A percentile compares a stretch with the other conserved stretches of the same genome.
phyloP scores from a whole-genome alignment of 2,113 vertebrate species.

The Phylloscopus trochilus region DNA sequence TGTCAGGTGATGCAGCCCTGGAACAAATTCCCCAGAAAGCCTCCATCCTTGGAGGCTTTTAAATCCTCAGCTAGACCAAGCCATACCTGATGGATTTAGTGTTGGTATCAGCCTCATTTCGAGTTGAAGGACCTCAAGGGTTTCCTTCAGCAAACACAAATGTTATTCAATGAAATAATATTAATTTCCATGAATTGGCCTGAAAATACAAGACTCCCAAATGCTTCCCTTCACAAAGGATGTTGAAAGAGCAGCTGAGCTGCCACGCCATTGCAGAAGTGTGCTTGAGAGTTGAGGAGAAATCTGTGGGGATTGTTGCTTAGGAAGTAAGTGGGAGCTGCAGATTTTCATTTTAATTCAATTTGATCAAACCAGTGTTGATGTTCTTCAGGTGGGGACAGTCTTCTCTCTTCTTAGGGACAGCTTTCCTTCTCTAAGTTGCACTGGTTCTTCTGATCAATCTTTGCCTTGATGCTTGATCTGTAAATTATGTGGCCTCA shows the following conservation, averaged over 20 bases:
- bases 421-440: neutral
- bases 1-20: neutral
- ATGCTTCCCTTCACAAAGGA: neutral
- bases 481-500: neutral
- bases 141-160: neutral
- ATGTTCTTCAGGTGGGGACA: neutral
- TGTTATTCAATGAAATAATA: neutral
- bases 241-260: neutral
- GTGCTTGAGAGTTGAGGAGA: neutral
- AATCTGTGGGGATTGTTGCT: neutral
- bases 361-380: neutral
- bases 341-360: neutral
- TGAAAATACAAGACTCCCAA: neutral
- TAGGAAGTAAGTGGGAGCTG: neutral
- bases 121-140: neutral
- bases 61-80: neutral
- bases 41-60: neutral
- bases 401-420: neutral
- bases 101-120: neutral
- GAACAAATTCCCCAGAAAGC: neutral
- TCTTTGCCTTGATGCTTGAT: constrained; percentile 4
- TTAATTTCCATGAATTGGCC: fast-evolving
- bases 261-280: fast-evolving
- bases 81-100: neutral
- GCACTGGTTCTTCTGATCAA: neutral